Evolutionary conservation across 2,113 vertebrate genomes (phyloP).

Genomic region (Irena cyanogastra): DNA sequence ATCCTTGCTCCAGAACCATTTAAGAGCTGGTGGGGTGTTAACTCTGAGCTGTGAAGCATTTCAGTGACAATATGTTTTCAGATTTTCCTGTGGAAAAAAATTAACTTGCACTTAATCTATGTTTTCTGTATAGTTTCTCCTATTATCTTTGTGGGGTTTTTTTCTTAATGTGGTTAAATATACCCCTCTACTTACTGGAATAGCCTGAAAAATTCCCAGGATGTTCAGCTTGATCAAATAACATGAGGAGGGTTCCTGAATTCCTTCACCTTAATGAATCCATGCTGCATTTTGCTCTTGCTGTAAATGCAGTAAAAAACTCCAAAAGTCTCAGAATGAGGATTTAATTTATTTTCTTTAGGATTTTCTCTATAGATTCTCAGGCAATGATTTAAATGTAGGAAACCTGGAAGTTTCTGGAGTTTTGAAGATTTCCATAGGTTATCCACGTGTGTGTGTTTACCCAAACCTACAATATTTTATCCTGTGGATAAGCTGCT

Average conservation of each 20-base stretch:
- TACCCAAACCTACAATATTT: not conserved
- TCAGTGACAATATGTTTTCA: not conserved
- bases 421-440: not conserved
- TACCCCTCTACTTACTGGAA: not conserved
- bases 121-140: not conserved
- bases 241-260: not conserved
- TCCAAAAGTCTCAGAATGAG: not conserved
- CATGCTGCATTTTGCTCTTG: not conserved
- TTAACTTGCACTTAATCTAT: not conserved
- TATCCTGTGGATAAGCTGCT: not conserved
- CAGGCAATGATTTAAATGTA: not conserved
- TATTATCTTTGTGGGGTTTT: not conserved
- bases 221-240: not conserved
- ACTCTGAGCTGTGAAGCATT: not conserved
- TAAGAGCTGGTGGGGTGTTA: not conserved
- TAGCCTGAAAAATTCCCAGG: not conserved
- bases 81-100: not conserved
- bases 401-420: not conserved
- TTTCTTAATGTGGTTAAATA: not conserved
- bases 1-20: not conserved
- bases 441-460: not conserved
- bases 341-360: not conserved
- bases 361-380: not conserved
- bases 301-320: not conserved
- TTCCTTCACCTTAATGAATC: not conserved